Evolutionary conservation across 2,797 vertebrate genomes (phyloP), one percentile per base, ranked within the genome.

Genomic region (Chaetophractus vellerosus): DNA sequence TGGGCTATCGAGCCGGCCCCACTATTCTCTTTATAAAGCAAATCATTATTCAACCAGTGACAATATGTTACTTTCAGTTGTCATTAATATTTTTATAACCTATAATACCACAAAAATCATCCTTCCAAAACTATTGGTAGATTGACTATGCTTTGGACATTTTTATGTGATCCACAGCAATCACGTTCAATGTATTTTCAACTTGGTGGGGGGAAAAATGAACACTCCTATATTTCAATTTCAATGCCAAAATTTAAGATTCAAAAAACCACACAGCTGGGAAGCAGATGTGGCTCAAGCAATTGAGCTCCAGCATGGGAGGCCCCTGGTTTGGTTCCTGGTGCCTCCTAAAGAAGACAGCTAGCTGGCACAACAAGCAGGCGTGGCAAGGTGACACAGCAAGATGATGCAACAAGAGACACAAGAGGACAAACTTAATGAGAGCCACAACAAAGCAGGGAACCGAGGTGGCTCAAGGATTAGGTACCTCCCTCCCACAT

Each of bases 121-220:
- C 33, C 36, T 38, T 78, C 45, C 18, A 79, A 83, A 93, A 72
- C 59, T 93, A 78, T 75, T 55, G 33, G 11, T 78, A 88, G 41
- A 45, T 86, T 94, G 71, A 59, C 38, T 45, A 68, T 50, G 31
- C 16, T 81, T 80, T 48, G 33, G 50, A 36, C 11, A 85, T 86
- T 75, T 91, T 91, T 74, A 66, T 50, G 33, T 84, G 68, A 69
- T 26, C 59, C 41, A 80, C 64, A 71, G 26, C 10, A 89, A n/a
- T 88, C 48, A 64, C 28, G 59, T 76, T 86, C 86, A 81, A 74
- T 24, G 9, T 88, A 21, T 92, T 93, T 96, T 86, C 28, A 86
- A 31, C 71, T 92, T 78, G 28, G 33, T 66, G 23, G 21, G 26
- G 8, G 14, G 6, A 79, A 79, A 82, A 86, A 64, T 41, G 9